phyloP scores from a whole-genome alignment of 2,888 invertebrate genomes.

The Proisotoma minuta region DNA sequence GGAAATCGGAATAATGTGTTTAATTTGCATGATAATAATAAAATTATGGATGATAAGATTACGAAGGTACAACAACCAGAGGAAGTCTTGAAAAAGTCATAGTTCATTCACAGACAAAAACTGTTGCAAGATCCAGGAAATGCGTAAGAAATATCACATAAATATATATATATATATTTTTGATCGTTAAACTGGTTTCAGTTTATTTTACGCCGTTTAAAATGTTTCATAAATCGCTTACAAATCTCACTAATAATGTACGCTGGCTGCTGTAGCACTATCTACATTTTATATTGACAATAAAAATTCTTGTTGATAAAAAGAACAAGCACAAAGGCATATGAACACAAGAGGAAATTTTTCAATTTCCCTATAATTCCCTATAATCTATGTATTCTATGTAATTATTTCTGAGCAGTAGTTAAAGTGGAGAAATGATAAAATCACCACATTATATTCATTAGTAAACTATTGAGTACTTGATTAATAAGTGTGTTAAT shows the following conservation, averaged over 20 bases:
- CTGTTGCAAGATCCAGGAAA: too few relatives aligned
- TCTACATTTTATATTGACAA: neutral
- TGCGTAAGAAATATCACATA: too few relatives aligned
- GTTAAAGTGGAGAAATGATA: too few relatives aligned
- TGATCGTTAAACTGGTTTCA: neutral
- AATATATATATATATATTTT: too few relatives aligned
- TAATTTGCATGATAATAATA: neutral
- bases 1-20: too few relatives aligned
- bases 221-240: neutral
- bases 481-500: too few relatives aligned
- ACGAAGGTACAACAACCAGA: neutral
- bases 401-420: too few relatives aligned
- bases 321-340: conserved; percentile 30
- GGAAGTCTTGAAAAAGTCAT: neutral
- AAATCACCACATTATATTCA: too few relatives aligned
- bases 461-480: too few relatives aligned
- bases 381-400: too few relatives aligned
- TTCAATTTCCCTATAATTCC: too few relatives aligned
- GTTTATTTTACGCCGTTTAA: neutral
- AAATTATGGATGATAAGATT: neutral
- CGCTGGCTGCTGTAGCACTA: neutral
- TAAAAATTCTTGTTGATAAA: neutral
- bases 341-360: conserved; percentile 31
- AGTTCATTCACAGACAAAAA: too few relatives aligned
- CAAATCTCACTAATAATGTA: conserved; percentile 1